Conservation (phyloP, 2,797 vertebrate species). For the Melanotaenia boesemani region DNA sequence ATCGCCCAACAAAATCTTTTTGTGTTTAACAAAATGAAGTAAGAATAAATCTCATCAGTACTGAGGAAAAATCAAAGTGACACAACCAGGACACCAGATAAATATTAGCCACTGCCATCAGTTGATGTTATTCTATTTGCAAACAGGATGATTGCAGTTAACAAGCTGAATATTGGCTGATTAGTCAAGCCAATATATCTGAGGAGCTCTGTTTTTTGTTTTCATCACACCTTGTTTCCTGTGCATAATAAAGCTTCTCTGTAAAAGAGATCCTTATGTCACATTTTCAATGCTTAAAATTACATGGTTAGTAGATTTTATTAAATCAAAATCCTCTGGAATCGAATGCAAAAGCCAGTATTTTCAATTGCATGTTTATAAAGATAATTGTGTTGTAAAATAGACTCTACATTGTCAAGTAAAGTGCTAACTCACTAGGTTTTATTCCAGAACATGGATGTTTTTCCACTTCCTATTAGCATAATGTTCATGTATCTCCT, state of each 20-base stretch:
- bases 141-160: background rate
- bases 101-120: background rate
- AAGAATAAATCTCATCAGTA: background rate
- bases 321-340: background rate
- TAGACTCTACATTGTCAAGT: background rate
- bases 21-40: background rate
- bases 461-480: slow-evolving; percentile 1
- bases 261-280: background rate
- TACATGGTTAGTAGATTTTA: background rate
- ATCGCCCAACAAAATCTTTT: background rate
- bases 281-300: background rate
- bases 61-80: background rate
- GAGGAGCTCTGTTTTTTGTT: background rate
- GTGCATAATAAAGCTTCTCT: background rate
- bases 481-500: slow-evolving; percentile 20
- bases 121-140: background rate
- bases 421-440: background rate
- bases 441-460: background rate
- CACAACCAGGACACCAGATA: background rate
- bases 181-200: background rate
- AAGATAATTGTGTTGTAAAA: background rate
- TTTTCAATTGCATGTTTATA: slow-evolving; percentile 9
- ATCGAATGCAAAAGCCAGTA: background rate
- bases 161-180: background rate
- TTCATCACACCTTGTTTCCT: background rate